Evolutionary conservation across 1,140 invertebrate species (phyloP), one percentile per base, ranked within the genome.

Genomic region (Scaptomyza graminum): DNA sequence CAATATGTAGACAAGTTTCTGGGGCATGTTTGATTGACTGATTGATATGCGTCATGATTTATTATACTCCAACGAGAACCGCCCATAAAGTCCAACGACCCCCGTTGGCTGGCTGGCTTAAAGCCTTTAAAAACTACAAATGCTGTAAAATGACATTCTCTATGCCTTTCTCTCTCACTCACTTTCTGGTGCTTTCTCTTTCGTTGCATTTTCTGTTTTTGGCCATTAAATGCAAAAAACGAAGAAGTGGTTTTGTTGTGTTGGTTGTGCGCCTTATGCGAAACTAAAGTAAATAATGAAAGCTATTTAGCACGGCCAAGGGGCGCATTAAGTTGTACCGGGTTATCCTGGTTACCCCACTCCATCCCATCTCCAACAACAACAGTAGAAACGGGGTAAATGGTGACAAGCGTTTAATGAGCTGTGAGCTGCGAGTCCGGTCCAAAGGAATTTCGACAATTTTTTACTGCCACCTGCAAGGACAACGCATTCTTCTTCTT

Each of bases 21-120:
- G 51, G 56, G 70, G 37, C 70, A 69, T 56, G 47, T 69, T 82
- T 85, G 82, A 85, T 85, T 85, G 82, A 85, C 82, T 85, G 82
- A 85, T 85, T 85, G 82, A 85, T 85, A 85, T 85, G 78, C 87
- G 82, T 68, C 80, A 88, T 85, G 82, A 85, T 85, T 85, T 85
- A 88, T 85, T 80, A 76, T 64, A 34, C 31, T 8, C 6, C 8
- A 9, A 34, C 31, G 31, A 22, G 49, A n/a, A 15, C 59, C 5
- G 18, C 8, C 50, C 11, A 41, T 49, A 18, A 9, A 54, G 66
- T 57, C 25, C 59, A 44, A 41, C 46, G 34, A 50, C 28, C 34
- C 44, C 18, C 18, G 18, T 22, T 22, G 18, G 2, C 5, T 46
- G 16, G 16, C 22, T 9, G 47, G 22, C 51, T 69, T 63, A 55